phyloP scores from a whole-genome alignment of 64 coral and sea anemone species.

The Dendronephthya gigantea region DNA sequence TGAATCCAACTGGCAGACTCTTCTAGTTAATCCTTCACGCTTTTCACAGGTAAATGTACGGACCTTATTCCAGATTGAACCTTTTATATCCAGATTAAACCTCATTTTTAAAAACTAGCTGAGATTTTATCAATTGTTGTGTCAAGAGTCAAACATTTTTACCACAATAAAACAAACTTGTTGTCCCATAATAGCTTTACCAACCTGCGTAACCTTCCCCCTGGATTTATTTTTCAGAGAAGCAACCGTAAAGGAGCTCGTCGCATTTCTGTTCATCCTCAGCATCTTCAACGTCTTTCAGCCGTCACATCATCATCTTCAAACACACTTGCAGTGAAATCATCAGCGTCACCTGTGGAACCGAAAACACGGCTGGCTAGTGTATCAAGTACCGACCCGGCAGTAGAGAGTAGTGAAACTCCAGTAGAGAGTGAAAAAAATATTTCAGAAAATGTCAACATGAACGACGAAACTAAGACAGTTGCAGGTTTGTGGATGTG shows the following conservation, averaged over 20 bases:
- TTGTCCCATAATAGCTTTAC: too few species aligned
- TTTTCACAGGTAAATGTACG: neutral
- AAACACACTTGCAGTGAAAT: neutral
- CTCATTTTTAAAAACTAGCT: too few species aligned
- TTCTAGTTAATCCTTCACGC: neutral
- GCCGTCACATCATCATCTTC: neutral
- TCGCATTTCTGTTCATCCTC: neutral
- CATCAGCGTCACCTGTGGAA: neutral
- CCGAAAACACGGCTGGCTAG: neutral
- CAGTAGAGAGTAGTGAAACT: too few species aligned
- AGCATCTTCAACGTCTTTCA: neutral
- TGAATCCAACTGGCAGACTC: neutral
- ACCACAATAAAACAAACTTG: too few species aligned
- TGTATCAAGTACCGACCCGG: neutral
- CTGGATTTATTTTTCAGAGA: neutral
- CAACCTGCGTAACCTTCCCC: too few species aligned
- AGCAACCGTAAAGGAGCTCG: neutral
- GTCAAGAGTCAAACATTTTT: too few species aligned
- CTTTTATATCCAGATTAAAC: too few species aligned
- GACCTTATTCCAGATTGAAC: neutral
- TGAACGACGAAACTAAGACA: too few species aligned
- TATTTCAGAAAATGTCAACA: too few species aligned
- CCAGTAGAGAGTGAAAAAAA: too few species aligned
- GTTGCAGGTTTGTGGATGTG: too few species aligned
- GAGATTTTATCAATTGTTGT: too few species aligned